A percentile compares a stretch with the other conserved stretches of the same genome.
Evolutionary conservation across 2,888 invertebrate genomes (phyloP).

Genomic region (Sinodicranocentrus sp.): DNA sequence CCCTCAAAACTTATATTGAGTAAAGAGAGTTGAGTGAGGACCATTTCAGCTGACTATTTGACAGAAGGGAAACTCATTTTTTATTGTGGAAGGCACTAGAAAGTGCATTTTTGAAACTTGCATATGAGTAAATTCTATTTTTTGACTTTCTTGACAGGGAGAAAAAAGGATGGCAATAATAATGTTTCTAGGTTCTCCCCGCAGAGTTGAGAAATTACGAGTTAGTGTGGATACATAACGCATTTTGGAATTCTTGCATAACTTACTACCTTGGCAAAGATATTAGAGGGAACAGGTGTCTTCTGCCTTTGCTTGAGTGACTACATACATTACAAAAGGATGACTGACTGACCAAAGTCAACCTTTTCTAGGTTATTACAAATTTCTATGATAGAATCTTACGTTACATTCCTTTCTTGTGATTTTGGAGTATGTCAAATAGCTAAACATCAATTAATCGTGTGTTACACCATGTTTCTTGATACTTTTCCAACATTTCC

Average conservation of each 20-base stretch:
- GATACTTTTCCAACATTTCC: conserved; percentile 31
- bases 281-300: conserved; percentile 24
- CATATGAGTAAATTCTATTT: conserved; percentile 45
- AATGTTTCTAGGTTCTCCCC: conserved; percentile 31
- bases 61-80: conserved; percentile 53
- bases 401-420: background rate
- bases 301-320: conserved; percentile 13
- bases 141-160: conserved; percentile 52
- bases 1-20: background rate
- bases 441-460: conserved; percentile 58
- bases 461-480: conserved; percentile 31
- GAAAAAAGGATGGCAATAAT: conserved; percentile 61
- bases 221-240: conserved; percentile 47
- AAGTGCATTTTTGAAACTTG: conserved; percentile 14
- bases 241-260: conserved; percentile 22
- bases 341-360: conserved; percentile 60
- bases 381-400: background rate
- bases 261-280: background rate
- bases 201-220: conserved; percentile 58
- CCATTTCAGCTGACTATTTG: conserved; percentile 31
- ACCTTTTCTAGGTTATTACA: conserved; percentile 47
- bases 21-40: background rate
- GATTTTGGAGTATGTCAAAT: conserved; percentile 57
- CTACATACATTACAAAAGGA: conserved; percentile 12
- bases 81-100: conserved; percentile 37